phyloP scores from a whole-genome alignment of 2,888 invertebrate species.

The Timema cristinae region DNA sequence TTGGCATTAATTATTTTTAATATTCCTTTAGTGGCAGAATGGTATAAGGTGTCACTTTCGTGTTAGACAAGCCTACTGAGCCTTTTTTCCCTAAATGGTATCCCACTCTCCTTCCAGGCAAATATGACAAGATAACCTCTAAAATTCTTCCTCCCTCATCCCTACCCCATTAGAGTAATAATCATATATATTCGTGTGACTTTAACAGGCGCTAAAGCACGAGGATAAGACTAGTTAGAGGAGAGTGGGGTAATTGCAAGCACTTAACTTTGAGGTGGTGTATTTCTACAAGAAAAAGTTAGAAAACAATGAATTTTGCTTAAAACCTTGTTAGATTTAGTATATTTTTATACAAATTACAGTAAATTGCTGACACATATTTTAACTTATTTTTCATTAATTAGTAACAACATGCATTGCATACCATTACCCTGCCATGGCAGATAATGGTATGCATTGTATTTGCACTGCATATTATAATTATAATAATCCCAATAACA shows the following conservation, averaged over 20 bases:
- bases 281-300: background rate
- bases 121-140: too few species aligned
- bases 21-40: too few species aligned
- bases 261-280: background rate
- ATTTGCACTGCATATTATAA: background rate
- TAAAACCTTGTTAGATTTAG: background rate
- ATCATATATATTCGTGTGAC: too few species aligned
- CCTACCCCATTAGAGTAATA: too few species aligned
- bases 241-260: conserved; percentile 4
- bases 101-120: too few species aligned
- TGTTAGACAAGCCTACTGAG: too few species aligned
- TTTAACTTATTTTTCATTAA: background rate
- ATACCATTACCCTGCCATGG: background rate
- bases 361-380: background rate
- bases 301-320: background rate
- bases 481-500: background rate
- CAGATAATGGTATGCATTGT: background rate
- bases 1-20: too few species aligned
- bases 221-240: background rate
- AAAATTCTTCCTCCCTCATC: too few species aligned
- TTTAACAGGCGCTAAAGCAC: too few species aligned
- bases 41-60: too few species aligned
- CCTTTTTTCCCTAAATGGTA: too few species aligned
- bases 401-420: too few species aligned
- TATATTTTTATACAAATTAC: background rate